A percentile compares a stretch with the other conserved stretches of the same genome.
Evolutionary conservation across 2,797 vertebrate species (phyloP).

Genomic region (Caiman crocodilus): DNA sequence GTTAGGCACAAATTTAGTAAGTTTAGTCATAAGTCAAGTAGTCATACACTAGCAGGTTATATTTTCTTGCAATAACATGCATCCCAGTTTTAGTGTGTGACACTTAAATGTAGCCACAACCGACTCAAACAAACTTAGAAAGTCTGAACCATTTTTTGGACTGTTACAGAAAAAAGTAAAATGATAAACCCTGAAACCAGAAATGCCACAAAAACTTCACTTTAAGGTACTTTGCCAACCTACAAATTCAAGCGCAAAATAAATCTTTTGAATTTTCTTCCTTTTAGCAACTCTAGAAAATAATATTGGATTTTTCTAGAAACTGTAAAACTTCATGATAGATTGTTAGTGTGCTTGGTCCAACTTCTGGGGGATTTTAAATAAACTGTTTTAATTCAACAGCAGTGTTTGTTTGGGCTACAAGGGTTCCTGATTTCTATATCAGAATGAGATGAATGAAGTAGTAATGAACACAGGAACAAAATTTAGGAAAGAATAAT

Average conservation of each 20-base stretch:
- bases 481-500: not conserved
- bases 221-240: not conserved
- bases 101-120: not conserved
- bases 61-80: not conserved
- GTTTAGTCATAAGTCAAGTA: not conserved
- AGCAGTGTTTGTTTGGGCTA: not conserved
- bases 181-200: conserved; percentile 4
- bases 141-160: conserved; percentile 13
- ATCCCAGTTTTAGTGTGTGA: not conserved
- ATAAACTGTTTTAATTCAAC: conserved; percentile 20
- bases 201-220: not conserved
- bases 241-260: conserved; percentile 27
- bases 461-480: not conserved
- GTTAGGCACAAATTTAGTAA: not conserved
- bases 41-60: not conserved
- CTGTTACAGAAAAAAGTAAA: not conserved
- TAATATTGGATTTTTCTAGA: conserved; percentile 14
- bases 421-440: not conserved
- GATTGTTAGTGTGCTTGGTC: not conserved
- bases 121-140: not conserved
- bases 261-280: conserved; percentile 7
- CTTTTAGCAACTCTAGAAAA: conserved; percentile 18
- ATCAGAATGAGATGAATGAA: not conserved
- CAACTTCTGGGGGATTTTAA: not conserved
- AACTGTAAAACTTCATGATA: not conserved